Percentiles rank a stretch among this genome's conserved stretches.
Conservation (phyloP, 2,888 invertebrate genomes). For the Melinaea marsaeus region DNA sequence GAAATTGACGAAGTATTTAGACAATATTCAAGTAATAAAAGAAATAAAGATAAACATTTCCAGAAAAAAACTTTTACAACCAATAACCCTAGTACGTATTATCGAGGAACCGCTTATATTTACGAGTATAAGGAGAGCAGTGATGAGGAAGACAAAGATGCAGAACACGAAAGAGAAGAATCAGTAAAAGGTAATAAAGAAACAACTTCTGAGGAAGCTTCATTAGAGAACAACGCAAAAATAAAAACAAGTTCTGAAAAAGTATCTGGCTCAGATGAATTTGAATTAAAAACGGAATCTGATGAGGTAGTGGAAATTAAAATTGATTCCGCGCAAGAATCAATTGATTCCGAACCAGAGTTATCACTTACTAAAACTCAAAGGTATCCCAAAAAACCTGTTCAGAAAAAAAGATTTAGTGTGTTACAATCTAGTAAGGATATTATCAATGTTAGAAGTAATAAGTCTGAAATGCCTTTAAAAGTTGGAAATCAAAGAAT, state of each 20-base stretch:
- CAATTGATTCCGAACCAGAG: slow-evolving; percentile 21
- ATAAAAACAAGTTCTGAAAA: slow-evolving; percentile 8
- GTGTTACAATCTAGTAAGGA: slow-evolving; percentile 11
- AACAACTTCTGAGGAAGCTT: slow-evolving; percentile 10
- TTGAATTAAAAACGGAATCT: slow-evolving; percentile 13
- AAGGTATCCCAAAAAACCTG: slow-evolving; percentile 15
- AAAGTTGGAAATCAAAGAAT: slow-evolving; percentile 30
- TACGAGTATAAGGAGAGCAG: slow-evolving; percentile 5
- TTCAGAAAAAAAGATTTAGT: slow-evolving; percentile 23
- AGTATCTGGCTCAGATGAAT: neutral
- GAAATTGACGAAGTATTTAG: slow-evolving; percentile 19
- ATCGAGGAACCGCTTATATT: slow-evolving; percentile 19
- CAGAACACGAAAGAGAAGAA: neutral
- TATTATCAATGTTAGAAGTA: slow-evolving; percentile 9
- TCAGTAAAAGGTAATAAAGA: slow-evolving; percentile 14
- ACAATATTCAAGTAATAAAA: neutral
- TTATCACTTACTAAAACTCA: slow-evolving; percentile 5
- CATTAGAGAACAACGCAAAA: slow-evolving; percentile 8
- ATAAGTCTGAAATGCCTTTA: slow-evolving; percentile 6
- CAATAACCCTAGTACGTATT: slow-evolving; percentile 6
- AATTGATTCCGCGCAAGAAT: slow-evolving; percentile 19
- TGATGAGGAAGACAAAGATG: neutral
- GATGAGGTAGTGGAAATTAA: slow-evolving; percentile 19
- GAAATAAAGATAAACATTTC: slow-evolving; percentile 11
- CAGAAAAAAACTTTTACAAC: slow-evolving; percentile 7